A percentile compares a stretch with the other conserved stretches of the same genome.
Evolutionary conservation across 2,888 invertebrate species (phyloP).

Genomic region (Eupithecia subfuscata): DNA sequence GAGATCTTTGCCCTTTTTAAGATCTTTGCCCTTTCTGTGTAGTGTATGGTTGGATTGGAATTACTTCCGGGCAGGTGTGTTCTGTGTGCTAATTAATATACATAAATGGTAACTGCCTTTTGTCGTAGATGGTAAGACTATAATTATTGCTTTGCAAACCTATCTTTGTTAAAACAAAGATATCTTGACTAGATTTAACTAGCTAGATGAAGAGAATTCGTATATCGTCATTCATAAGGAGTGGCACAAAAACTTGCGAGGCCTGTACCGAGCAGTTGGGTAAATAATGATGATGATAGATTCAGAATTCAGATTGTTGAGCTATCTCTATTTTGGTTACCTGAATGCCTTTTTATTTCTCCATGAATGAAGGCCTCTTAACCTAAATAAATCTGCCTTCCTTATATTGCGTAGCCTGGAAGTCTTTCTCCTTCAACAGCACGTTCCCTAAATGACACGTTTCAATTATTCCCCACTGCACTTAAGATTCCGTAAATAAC

Average conservation of each 20-base stretch:
- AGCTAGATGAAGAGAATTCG: background rate
- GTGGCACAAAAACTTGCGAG: background rate
- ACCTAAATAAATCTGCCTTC: background rate
- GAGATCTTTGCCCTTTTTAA: constrained; percentile 40
- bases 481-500: constrained; percentile 5
- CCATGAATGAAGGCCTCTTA: background rate
- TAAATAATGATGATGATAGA: background rate
- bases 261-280: background rate
- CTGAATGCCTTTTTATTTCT: background rate
- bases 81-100: constrained; percentile 16
- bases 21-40: constrained; percentile 38
- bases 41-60: constrained; percentile 13
- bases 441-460: background rate
- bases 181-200: background rate
- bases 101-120: constrained; percentile 21
- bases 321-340: background rate
- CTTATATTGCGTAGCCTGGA: background rate
- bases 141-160: constrained; percentile 1
- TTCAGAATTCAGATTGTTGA: background rate
- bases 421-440: background rate
- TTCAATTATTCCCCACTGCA: background rate
- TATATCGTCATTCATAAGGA: background rate
- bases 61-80: constrained; percentile 37
- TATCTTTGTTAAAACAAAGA: background rate
- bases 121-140: background rate